Percentiles rank a stretch among this genome's conserved stretches.
Conservation (phyloP, 2,797 vertebrate genomes). For the Chanos chanos region DNA sequence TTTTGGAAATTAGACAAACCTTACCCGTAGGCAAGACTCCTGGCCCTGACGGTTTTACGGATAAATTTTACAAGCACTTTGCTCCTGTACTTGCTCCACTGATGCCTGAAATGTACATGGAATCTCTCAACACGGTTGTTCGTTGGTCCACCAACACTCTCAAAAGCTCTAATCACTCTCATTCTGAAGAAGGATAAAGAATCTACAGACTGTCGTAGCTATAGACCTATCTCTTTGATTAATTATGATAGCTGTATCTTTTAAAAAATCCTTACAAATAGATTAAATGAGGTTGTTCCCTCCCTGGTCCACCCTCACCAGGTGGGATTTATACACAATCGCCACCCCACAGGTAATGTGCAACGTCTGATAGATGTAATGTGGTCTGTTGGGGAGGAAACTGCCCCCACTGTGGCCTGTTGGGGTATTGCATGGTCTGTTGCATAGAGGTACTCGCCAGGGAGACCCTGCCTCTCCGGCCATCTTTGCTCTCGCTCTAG, state of each 20-base stretch:
- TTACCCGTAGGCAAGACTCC: conserved; percentile 2
- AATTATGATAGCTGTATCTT: neutral
- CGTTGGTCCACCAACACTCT: neutral
- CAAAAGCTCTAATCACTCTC: neutral
- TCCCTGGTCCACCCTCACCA: neutral
- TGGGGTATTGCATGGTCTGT: no score
- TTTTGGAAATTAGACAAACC: neutral
- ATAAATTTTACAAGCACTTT: conserved; percentile 8
- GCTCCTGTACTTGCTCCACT: neutral
- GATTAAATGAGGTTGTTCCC: neutral
- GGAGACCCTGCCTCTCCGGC: no score
- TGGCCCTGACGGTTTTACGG: conserved; percentile 1
- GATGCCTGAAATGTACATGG: neutral
- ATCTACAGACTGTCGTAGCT: neutral
- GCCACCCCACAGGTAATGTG: neutral
- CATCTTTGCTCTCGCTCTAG: no score
- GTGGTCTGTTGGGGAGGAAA: no score
- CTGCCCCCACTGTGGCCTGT: no score
- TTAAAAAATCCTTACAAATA: neutral
- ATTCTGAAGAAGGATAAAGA: neutral
- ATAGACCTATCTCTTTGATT: neutral
- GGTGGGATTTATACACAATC: neutral
- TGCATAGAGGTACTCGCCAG: no score
- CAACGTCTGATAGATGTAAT: neutral
- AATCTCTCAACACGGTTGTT: neutral